These are phyloP conservation scores for Polia nebulosa DNA, from an alignment of 2,888 invertebrate species.

Conservation along the genomic window DNA sequence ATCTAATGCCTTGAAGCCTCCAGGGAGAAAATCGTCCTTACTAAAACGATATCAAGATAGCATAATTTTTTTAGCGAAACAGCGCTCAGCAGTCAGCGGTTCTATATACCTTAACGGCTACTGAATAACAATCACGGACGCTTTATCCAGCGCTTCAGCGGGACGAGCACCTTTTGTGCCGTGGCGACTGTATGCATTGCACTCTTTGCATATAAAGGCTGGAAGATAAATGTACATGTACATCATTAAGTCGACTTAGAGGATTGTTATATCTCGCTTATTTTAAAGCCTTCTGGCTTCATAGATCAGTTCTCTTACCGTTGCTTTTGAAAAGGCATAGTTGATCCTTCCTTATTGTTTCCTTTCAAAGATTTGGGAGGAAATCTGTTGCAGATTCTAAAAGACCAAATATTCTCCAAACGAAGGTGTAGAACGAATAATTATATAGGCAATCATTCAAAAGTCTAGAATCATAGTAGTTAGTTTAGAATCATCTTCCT, in stretches of 20 bases:
- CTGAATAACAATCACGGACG: slow-evolving; percentile 44
- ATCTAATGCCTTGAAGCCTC: background rate
- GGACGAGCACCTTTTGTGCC: slow-evolving; percentile 44
- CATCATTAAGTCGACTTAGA: slow-evolving; percentile 42
- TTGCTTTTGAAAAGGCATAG: background rate
- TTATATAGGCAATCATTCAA: no score
- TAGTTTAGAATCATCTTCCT: no score
- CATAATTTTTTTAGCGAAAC: slow-evolving; percentile 18
- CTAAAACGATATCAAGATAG: slow-evolving; percentile 3
- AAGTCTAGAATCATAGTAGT: no score
- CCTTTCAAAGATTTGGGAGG: background rate
- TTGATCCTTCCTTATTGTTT: background rate
- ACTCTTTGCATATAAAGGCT: slow-evolving; percentile 42
- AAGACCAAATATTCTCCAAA: background rate
- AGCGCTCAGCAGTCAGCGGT: slow-evolving; percentile 4
- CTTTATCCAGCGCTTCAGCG: slow-evolving; percentile 34
- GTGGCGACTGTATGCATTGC: slow-evolving; percentile 31
- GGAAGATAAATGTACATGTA: slow-evolving; percentile 28
- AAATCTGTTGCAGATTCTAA: background rate
- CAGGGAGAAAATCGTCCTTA: background rate
- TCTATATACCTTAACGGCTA: slow-evolving; percentile 28
- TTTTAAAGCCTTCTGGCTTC: slow-evolving; percentile 10
- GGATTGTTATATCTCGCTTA: slow-evolving; percentile 23
- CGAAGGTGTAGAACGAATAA: background rate
- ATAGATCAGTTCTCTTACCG: background rate